Evolutionary conservation across 1,140 invertebrate genomes (phyloP), one percentile per base, ranked within the genome.

Genomic region (Heterodera schachtii): DNA sequence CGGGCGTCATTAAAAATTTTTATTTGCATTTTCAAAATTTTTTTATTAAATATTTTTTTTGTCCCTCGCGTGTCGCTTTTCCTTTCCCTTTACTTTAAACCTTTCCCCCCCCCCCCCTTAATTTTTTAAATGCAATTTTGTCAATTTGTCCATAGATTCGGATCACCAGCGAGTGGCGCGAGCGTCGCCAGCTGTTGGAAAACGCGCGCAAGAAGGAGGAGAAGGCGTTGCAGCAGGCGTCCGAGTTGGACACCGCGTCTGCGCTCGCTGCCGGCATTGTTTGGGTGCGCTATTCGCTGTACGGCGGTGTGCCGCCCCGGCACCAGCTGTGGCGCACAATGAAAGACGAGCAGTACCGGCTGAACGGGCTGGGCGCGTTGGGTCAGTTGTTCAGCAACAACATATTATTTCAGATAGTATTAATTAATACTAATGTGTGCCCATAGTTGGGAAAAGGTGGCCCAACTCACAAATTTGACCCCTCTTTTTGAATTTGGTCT

Each of bases 211-310:
- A 82, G 49, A 82, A 82, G 69, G 82, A 82, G 57, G 81, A 82
- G 75, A 75, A 70, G 43, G 82, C 73, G 44, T 49, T 83, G 13
- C 52, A 46, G 31, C n/a, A 11, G 69, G 41, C 69, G 64, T 21
- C 66, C 9, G 49, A 69, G 41, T 78, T 44, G 66, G 43, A 78
- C 47, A 52, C 69, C 47, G 67, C 69, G 8, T 64, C 47, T 46
- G 82, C 77, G 16, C n/a, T 73, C 19, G 47, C 52, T 31, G 84
- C 80, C 66, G 85, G 81, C 67, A 75, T 86, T 76, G 78, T 84
- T 60, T 87, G 79, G 71, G 85, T 86, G 5, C 86, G 84, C 8
- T 86, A 87, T 75, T 80, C 81, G 4, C 43, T 81, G 47, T 80
- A 31, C 66, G 47, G 47, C 43, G 57, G 57, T 13, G 75, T 67